Conservation (phyloP, 2,888 invertebrate species). For the Athetis lepigone region DNA sequence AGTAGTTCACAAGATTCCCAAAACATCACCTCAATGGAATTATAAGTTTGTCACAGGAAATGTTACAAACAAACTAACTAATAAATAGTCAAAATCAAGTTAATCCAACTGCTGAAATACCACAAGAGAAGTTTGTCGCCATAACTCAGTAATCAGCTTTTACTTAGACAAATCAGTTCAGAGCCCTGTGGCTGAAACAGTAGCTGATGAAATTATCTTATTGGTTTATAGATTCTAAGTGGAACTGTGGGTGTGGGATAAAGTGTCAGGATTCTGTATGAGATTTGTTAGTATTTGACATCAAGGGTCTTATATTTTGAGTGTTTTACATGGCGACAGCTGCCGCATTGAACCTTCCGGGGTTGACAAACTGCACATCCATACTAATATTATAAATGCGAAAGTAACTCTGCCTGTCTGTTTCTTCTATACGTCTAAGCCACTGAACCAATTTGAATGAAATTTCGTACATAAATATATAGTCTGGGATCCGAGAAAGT, state of each 20-base stretch:
- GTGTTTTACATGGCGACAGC: too few relatives aligned
- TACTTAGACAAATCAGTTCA: background rate
- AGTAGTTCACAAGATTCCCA: background rate
- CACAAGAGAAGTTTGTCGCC: slow-evolving; percentile 16
- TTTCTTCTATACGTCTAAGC: too few relatives aligned
- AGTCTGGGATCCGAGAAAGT: too few relatives aligned
- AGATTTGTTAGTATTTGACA: too few relatives aligned
- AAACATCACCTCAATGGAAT: background rate
- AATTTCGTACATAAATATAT: too few relatives aligned
- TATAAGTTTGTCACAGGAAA: slow-evolving; percentile 1
- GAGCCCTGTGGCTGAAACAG: background rate
- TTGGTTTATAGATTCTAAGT: background rate
- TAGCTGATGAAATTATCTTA: background rate
- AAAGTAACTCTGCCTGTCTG: too few relatives aligned
- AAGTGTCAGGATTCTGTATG: background rate
- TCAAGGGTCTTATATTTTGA: too few relatives aligned
- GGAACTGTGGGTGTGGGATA: background rate
- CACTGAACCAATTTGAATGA: too few relatives aligned
- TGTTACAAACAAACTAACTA: background rate
- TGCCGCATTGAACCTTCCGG: too few relatives aligned
- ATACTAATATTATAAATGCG: too few relatives aligned
- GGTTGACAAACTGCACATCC: too few relatives aligned
- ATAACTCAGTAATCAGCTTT: slow-evolving; percentile 24
- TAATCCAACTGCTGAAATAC: slow-evolving; percentile 18
- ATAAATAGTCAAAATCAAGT: background rate